These are phyloP conservation scores for Tetramorium parvispinum DNA, from an alignment of 1,140 invertebrate genomes.

Conservation along the genomic window DNA sequence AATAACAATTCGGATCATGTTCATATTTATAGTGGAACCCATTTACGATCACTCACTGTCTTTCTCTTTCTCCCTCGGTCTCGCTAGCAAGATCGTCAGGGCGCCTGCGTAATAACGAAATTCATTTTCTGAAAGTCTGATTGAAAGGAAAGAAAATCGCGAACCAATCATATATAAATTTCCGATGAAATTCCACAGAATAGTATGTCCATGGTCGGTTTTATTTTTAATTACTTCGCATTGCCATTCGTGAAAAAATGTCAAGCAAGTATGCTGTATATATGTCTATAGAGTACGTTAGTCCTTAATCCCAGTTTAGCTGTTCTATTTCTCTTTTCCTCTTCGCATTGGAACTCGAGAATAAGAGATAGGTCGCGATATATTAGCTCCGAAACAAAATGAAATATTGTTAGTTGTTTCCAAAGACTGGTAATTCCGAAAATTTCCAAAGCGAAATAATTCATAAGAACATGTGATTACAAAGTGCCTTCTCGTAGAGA, in stretches of 20 bases:
- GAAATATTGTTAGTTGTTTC: conserved; percentile 27
- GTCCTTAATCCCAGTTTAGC: conserved; percentile 66
- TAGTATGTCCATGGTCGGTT: conserved; percentile 39
- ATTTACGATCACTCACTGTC: conserved; percentile 24
- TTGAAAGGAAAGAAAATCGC: conserved; percentile 17
- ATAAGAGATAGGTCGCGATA: neutral
- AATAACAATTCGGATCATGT: conserved; percentile 74
- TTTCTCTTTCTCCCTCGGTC: neutral
- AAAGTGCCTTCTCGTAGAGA: conserved; percentile 61
- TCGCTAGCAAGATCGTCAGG: neutral
- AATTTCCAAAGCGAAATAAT: neutral
- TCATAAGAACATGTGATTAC: conserved; percentile 62
- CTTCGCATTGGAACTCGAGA: neutral
- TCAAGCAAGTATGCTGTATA: conserved; percentile 76
- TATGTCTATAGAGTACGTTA: conserved; percentile 77
- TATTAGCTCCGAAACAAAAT: neutral
- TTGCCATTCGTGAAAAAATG: conserved; percentile 63
- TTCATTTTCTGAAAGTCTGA: neutral
- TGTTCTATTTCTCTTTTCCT: conserved; percentile 45
- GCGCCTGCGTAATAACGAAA: neutral
- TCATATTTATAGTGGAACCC: conserved; percentile 69
- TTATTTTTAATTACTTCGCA: conserved; percentile 60
- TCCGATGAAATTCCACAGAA: conserved; percentile 26
- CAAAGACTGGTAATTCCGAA: conserved; percentile 32
- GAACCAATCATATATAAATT: neutral